Evolutionary conservation across 2,113 vertebrate species (phyloP).

Genomic region (Pelmatolapia mariae): DNA sequence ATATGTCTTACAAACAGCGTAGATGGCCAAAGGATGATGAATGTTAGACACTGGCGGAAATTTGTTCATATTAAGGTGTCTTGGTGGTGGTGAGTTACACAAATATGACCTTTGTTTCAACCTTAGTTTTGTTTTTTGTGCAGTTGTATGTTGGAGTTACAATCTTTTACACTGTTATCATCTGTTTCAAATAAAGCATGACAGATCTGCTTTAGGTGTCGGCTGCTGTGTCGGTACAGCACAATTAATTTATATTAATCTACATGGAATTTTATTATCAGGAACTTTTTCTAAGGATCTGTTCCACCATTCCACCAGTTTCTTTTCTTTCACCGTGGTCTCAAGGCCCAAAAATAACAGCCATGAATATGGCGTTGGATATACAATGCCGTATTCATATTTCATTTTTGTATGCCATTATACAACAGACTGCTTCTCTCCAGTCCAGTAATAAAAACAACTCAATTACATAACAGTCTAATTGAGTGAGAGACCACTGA

Average conservation of each 20-base stretch:
- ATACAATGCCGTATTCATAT: not conserved
- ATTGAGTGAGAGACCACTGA: not conserved
- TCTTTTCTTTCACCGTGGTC: not conserved
- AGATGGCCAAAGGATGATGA: not conserved
- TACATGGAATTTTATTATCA: not conserved
- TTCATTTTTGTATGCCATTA: not conserved
- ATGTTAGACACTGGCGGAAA: not conserved
- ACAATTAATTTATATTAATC: not conserved
- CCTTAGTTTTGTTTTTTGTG: not conserved
- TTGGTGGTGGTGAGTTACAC: not conserved
- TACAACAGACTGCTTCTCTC: not conserved
- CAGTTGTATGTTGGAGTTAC: not conserved
- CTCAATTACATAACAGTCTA: not conserved
- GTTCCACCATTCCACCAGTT: not conserved
- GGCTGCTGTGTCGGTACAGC: not conserved
- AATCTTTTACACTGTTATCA: not conserved
- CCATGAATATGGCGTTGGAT: not conserved
- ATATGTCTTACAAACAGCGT: not conserved
- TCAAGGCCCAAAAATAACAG: not conserved
- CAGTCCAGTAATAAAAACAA: not conserved
- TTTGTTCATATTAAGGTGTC: not conserved
- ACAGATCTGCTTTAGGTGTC: not conserved
- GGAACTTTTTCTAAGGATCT: not conserved
- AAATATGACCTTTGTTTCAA: not conserved
- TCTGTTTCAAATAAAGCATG: not conserved